Evolutionary conservation across 2,888 invertebrate genomes (phyloP).

Genomic region (Iphiclides podalirius): DNA sequence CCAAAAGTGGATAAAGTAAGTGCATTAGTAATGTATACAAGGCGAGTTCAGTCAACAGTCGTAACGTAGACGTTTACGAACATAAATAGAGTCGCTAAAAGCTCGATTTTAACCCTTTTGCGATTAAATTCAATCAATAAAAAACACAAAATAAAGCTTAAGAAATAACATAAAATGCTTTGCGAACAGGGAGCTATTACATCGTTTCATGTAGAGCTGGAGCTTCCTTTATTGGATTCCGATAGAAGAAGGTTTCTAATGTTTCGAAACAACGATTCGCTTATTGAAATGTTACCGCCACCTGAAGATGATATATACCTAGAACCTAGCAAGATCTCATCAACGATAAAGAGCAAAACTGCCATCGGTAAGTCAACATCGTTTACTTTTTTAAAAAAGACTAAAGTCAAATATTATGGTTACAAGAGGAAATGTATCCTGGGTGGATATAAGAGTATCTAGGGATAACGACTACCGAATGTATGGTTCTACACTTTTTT

Average conservation of each 20-base stretch:
- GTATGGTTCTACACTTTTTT: no score
- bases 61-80: no score
- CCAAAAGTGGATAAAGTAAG: constrained; percentile 72
- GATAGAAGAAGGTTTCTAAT: constrained; percentile 57
- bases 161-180: not conserved
- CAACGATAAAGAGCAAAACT: constrained; percentile 36
- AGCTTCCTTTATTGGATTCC: constrained; percentile 76
- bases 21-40: not conserved
- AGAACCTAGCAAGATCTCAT: constrained; percentile 27
- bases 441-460: no score
- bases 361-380: constrained; percentile 33
- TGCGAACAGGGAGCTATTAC: constrained; percentile 51
- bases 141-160: not conserved
- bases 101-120: no score
- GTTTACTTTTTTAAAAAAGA: no score
- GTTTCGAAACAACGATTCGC: constrained; percentile 53
- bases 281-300: constrained; percentile 54
- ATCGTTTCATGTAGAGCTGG: constrained; percentile 74
- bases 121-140: no score
- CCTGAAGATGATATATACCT: constrained; percentile 54
- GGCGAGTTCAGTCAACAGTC: no score
- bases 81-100: no score
- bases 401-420: no score
- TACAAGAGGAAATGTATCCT: no score
- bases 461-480: no score